phyloP scores from a whole-genome alignment of 2,888 invertebrate genomes.

The Harpalus rufipes region DNA sequence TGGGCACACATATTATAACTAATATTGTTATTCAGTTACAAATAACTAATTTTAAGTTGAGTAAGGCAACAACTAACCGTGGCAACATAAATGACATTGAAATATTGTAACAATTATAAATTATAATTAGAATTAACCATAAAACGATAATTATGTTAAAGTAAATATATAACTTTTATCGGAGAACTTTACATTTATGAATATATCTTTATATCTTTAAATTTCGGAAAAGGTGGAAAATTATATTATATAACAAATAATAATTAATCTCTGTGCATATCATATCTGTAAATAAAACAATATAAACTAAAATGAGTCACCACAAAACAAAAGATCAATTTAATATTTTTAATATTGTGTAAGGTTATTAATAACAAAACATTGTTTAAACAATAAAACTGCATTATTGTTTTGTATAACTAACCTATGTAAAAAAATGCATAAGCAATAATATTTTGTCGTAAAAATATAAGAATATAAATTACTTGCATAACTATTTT shows the following conservation, averaged over 20 bases:
- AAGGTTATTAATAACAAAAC: conserved; percentile 24
- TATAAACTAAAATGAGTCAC: too few relatives aligned
- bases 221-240: background rate
- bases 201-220: too few relatives aligned
- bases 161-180: conserved; percentile 20
- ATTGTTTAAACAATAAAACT: conserved; percentile 16
- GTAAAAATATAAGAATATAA: conserved; percentile 27
- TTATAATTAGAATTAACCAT: background rate
- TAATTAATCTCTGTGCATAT: background rate
- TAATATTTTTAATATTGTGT: conserved; percentile 44
- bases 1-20: too few relatives aligned
- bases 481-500: conserved; percentile 12
- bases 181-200: too few relatives aligned
- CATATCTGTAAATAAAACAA: too few relatives aligned
- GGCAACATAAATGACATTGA: conserved; percentile 17
- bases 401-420: conserved; percentile 11
- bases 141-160: conserved; percentile 25
- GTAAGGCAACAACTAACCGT: conserved; percentile 36
- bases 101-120: conserved; percentile 11
- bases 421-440: conserved; percentile 9
- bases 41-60: conserved; percentile 19
- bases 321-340: background rate
- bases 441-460: conserved; percentile 26
- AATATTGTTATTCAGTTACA: background rate
- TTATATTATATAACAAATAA: background rate